Evolutionary conservation across 2,888 invertebrate genomes (phyloP).

Genomic region (Gisinianus flammeolus): DNA sequence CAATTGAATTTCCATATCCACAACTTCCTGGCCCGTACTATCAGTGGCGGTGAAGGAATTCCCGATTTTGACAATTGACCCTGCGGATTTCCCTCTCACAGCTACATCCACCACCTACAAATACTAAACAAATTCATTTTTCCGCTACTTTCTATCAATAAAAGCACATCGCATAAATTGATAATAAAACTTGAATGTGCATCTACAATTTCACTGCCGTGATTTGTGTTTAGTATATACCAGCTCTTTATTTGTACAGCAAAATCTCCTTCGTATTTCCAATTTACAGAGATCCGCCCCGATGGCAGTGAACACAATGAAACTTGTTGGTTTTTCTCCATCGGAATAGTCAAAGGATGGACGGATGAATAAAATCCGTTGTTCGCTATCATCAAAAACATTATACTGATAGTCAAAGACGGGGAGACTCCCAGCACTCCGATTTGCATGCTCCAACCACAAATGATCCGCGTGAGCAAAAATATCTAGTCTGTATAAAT

Average conservation of each 20-base stretch:
- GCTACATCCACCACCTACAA: neutral
- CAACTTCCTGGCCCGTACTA: neutral
- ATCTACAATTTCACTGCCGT: too few relatives aligned
- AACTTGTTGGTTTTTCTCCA: neutral
- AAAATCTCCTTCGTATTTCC: neutral
- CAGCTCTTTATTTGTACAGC: slow-evolving; percentile 6
- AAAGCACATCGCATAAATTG: too few relatives aligned
- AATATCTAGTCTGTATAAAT: slow-evolving; percentile 23
- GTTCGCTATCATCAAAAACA: slow-evolving; percentile 33
- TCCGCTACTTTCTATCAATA: too few relatives aligned
- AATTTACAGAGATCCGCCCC: slow-evolving; percentile 3
- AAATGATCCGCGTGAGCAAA: slow-evolving; percentile 10
- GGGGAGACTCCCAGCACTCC: neutral
- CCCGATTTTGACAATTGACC: neutral
- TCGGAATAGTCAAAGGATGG: neutral
- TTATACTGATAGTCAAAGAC: slow-evolving; percentile 3
- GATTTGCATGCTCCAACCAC: slow-evolving; percentile 24
- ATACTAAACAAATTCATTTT: neutral
- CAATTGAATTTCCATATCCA: neutral
- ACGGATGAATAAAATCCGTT: slow-evolving; percentile 16
- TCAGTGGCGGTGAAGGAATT: neutral
- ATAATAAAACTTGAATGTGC: too few relatives aligned
- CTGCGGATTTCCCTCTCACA: neutral
- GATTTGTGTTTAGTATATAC: too few relatives aligned
- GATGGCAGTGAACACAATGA: slow-evolving; percentile 10